Percentiles rank a stretch among this genome's conserved stretches.
Conservation (phyloP, 2,113 vertebrate genomes). For the Pyrgilauda ruficollis region DNA sequence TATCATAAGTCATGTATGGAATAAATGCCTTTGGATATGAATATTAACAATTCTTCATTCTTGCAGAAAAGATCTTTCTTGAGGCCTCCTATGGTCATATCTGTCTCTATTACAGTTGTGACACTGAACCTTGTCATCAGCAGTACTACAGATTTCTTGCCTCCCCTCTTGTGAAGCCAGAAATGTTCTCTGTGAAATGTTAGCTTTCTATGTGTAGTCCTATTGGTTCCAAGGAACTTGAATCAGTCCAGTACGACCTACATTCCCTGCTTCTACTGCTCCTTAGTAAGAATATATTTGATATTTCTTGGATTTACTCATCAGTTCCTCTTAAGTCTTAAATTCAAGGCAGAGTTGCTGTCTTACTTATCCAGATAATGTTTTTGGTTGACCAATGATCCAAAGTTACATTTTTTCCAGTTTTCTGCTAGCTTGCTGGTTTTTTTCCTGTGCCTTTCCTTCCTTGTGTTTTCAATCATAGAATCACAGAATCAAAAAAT, state of each 20-base stretch:
- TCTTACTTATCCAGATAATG: background rate
- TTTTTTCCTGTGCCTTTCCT: background rate
- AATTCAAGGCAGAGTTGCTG: background rate
- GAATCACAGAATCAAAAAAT: background rate
- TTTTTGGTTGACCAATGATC: background rate
- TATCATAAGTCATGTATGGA: fast-evolving
- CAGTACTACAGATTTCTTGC: background rate
- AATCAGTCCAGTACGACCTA: background rate
- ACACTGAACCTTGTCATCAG: background rate
- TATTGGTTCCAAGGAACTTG: background rate
- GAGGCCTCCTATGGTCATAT: fast-evolving
- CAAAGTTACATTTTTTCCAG: background rate
- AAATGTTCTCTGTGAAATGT: background rate
- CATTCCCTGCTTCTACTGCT: background rate
- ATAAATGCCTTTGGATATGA: background rate
- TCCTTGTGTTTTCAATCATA: background rate
- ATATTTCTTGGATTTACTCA: background rate
- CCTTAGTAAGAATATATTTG: background rate
- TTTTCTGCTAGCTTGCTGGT: background rate
- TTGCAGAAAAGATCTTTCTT: background rate
- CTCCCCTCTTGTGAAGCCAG: background rate
- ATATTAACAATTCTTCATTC: background rate
- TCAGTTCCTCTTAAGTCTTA: background rate
- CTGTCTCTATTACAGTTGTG: background rate
- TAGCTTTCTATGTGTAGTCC: background rate